Evolutionary conservation across 2,113 vertebrate species (phyloP), one percentile per base, ranked within the genome.

Genomic region (Oenanthe oenanthe): DNA sequence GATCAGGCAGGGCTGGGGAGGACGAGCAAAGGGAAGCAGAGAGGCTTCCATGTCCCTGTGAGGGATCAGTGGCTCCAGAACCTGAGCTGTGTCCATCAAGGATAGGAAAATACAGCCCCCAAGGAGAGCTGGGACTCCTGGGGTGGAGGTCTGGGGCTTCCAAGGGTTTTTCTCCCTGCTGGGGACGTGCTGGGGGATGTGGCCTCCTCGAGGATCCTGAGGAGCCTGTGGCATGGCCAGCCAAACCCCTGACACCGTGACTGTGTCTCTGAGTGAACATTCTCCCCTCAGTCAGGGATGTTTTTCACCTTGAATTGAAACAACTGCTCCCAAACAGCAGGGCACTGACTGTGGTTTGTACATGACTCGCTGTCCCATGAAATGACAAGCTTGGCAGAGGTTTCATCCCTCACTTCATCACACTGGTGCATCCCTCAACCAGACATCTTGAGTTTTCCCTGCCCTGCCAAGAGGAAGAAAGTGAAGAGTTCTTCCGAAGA

Each of bases 1-100:
- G 32, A 29, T 7, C 0, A 1, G 16, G 14, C 2, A 5, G 45
- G 29, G 12, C 1, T 9, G 1, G 12, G 26, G 13, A 61, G 10
- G 3, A 74, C 7, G 24, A 88, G 0, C 28, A 65, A 74, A 85
- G n/a, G 25, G 24, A 81, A 60, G 2, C 38, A 76, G 24, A 68
- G 12, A 6, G 4, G 0, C 14, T 50, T 88, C 42, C 58, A 26
- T 6, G 3, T 40, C 13, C 14, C 13, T 36, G 6, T 32, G 38
- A 78, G 57, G 19, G 7, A n/a, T 56, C 16, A 65, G 22, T 17
- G 16, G 16, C 28, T 25, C 6, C 50, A 86, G 17, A 79, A 29
- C 29, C 16, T 1, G 2, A 45, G 12, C 20, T 47, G 28, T 57
- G 28, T 11, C 31, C 9, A 14, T 15, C 0, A 2, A 10, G 18